Percentiles rank a stretch among this genome's conserved stretches.
phyloP scores from a whole-genome alignment of 2,888 invertebrate genomes.

The Torymus auratus region DNA sequence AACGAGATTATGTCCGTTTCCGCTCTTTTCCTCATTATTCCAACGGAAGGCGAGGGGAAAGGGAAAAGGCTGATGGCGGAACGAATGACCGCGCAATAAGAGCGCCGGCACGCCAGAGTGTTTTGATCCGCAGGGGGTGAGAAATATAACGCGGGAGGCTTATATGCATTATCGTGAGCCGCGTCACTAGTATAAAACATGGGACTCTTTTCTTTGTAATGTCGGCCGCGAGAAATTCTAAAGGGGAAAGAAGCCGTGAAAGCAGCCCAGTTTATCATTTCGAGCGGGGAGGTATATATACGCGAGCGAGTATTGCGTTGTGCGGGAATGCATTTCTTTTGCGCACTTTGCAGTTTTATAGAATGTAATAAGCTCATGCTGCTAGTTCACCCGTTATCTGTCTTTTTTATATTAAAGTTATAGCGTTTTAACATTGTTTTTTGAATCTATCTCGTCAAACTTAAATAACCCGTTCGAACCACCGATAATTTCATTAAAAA shows the following conservation, averaged over 20 bases:
- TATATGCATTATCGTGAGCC: neutral
- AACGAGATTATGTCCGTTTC: slow-evolving; percentile 43
- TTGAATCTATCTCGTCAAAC: too few species aligned
- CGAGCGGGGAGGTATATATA: neutral
- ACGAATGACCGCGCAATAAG: slow-evolving; percentile 17
- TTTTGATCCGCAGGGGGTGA: neutral
- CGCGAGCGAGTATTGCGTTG: too few species aligned
- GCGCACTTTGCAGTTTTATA: neutral
- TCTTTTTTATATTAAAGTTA: too few species aligned
- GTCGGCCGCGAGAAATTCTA: neutral
- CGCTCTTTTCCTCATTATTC: slow-evolving; percentile 31
- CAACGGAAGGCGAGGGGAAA: neutral
- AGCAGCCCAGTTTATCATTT: slow-evolving; percentile 15
- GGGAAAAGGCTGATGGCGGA: neutral
- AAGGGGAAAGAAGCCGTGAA: neutral
- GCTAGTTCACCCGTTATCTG: too few species aligned
- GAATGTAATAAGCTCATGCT: too few species aligned
- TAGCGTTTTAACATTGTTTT: too few species aligned
- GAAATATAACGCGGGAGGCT: neutral
- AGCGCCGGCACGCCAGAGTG: neutral
- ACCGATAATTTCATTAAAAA: too few species aligned
- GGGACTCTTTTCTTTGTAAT: slow-evolving; percentile 20
- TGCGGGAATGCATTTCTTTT: neutral
- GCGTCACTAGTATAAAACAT: neutral
- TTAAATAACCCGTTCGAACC: too few species aligned